Evolutionary conservation across 1,140 invertebrate species (phyloP).

Genomic region (Pemphigus obesinymphae): DNA sequence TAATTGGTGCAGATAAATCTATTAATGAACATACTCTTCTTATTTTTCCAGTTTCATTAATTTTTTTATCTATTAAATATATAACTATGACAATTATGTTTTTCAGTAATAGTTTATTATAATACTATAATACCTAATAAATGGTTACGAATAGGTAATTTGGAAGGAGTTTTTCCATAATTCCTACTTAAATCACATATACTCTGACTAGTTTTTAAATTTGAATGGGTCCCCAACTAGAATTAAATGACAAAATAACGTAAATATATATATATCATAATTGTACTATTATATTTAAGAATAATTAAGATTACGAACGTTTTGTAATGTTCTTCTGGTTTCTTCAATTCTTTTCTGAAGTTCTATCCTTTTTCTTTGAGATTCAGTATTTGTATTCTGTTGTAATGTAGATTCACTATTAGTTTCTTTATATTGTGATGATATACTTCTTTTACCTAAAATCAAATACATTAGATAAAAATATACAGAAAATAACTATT

Average conservation of each 20-base stretch:
- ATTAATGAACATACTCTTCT: constrained; percentile 24
- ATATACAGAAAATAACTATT: not conserved
- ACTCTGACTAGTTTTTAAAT: constrained; percentile 75
- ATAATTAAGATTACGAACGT: constrained; percentile 58
- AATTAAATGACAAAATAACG: constrained; percentile 42
- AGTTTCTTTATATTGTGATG: constrained; percentile 53
- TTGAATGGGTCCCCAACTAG: constrained; percentile 69
- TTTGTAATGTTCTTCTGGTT: constrained; percentile 80
- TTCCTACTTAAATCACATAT: constrained; percentile 67
- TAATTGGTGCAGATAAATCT: constrained; percentile 12
- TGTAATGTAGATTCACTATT: constrained; percentile 58
- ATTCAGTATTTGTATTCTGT: constrained; percentile 57
- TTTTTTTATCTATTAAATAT: constrained; percentile 17
- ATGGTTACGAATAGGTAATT: constrained; percentile 20
- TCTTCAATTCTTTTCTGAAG: constrained; percentile 78
- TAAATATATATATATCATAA: not conserved
- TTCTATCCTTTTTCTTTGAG: constrained; percentile 72
- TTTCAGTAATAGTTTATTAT: not conserved
- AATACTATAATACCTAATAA: not conserved
- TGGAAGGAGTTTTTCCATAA: constrained; percentile 34
- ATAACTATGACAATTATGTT: not conserved
- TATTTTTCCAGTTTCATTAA: not conserved
- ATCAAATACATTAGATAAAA: not conserved
- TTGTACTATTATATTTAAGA: not conserved
- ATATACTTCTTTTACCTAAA: constrained; percentile 47